Base-by-base conservation (phyloP, 2,888 invertebrate genomes). In the Volucella bombylans region DNA sequence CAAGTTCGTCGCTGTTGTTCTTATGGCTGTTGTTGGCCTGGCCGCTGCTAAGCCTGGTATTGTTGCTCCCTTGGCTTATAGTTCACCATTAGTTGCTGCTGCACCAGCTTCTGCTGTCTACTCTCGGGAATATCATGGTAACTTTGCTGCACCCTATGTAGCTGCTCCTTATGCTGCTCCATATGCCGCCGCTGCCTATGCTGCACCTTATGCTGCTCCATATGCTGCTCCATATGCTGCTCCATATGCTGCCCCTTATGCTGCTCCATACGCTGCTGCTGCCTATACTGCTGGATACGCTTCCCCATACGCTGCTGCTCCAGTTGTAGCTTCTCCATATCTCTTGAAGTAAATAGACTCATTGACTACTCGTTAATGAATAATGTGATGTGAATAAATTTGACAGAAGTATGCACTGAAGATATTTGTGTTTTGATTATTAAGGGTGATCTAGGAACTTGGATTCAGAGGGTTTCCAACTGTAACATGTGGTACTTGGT, bases 51-150 rank as follows among this genome's bases (percentile, higher is more conserved):
- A 90, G 76, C 90, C 91, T 12, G 90, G 90, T 47, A 76, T 90
- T 47, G 89, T 90, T 61, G 90, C 90, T 78, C 90, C 91, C 49
- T 76, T 90, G 69, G 90, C 90, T 77, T 90, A 90, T 87, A 87
- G 81, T 73, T 92, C 94, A 6, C 92, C 92, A 11, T 86, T 92
- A 38, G 90, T 92, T 1, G 93, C 92, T 31, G 87, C 88, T 71
- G 88, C 88, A 38, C 94, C 93, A 87, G 86, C 88, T 18, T 87
- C 89, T 38, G 94, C 94, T 88, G 93, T 93, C 14, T 90, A 94
- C 87, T 93, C 93, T 3, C 92, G 93, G 82, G 93, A 93, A 88
- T 93, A 93, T 90, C 93, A 94, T 88, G 93, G 93, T 18, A 89
- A 89, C 87, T 87, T 88, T 65, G 93, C 93, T 14, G 90, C 92